Evolutionary conservation across 2,888 invertebrate species (phyloP), one percentile per base, ranked within the genome.

Genomic region (Calliphora vomitoria): DNA sequence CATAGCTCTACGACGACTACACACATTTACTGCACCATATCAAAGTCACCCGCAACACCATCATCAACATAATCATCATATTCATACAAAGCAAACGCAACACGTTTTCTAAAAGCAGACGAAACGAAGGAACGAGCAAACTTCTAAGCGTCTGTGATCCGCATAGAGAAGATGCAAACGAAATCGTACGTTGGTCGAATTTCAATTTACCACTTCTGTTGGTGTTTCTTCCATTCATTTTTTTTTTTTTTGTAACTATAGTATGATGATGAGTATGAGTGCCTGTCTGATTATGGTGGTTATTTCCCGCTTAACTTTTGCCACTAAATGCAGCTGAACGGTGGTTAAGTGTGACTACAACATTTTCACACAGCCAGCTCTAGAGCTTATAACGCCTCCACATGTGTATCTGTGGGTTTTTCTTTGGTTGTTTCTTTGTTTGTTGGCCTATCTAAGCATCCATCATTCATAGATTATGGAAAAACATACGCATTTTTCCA

Each of bases 101-200:
- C 79, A 87, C 79, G 74, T 85, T 85, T 71, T n/a, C 60, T 25
- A 55, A 69, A 74, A 60, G 72, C 8, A 68, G 35, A 58, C 8
- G 58, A 53, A 64, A 58, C 11, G 6, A 10, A 18, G 35, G 72
- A 60, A 15, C 44, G 64, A 55, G 35, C 13, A 60, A 44, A 68
- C 55, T 55, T 86, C 53, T 62, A 62, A 83, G n/a, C 80, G 62
- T 47, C 69, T 82, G 68, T 44, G 71, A 68, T 35, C 44, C 69
- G 25, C 55, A 80, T n/a, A 75, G 72, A 71, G 75, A 71, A 78
- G 81, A 84, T 85, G 82, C 18, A 64, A 79, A 79, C 47, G 82
- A 60, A 79, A 58, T 64, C 35, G 60, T 79, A 86, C 82, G 87
- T 80, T 87, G 85, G 79, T 31, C 82, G 87, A 85, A 87, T 87